Evolutionary conservation across 2,797 vertebrate species (phyloP).

Genomic region (Lophotriccus pileatus): DNA sequence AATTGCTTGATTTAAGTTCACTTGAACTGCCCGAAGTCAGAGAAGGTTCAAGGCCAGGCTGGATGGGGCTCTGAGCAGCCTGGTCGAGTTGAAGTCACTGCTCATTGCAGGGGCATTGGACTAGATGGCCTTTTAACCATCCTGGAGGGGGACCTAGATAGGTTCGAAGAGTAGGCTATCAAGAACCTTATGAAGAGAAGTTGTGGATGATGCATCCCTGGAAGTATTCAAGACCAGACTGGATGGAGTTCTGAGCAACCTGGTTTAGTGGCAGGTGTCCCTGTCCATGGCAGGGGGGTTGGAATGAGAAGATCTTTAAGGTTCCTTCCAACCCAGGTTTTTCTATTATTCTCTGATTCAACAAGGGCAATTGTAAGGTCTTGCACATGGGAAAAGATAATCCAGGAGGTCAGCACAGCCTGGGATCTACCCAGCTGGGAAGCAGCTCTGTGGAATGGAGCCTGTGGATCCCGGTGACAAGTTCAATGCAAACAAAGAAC

Average conservation of each 20-base stretch:
- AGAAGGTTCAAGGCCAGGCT: background rate
- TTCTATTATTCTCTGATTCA: background rate
- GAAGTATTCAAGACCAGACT: background rate
- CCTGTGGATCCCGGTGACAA: background rate
- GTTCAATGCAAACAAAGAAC: background rate
- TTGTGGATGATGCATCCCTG: background rate
- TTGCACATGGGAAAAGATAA: background rate
- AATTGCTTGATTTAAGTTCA: background rate
- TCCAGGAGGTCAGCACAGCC: background rate
- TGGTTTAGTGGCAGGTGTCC: background rate
- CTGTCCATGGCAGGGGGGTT: background rate
- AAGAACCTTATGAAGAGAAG: background rate
- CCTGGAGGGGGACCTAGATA: background rate
- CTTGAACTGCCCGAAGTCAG: background rate
- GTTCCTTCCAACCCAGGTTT: background rate
- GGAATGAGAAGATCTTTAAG: background rate
- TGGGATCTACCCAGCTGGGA: background rate
- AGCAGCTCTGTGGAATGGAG: background rate
- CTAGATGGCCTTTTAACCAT: background rate
- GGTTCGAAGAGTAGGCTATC: background rate
- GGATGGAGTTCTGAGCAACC: background rate
- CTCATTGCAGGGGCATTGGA: background rate
- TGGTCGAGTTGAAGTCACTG: background rate
- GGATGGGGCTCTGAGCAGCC: background rate
- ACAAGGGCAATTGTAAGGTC: background rate